Conservation (phyloP, 2,888 invertebrate species). For the Formica aserva region DNA sequence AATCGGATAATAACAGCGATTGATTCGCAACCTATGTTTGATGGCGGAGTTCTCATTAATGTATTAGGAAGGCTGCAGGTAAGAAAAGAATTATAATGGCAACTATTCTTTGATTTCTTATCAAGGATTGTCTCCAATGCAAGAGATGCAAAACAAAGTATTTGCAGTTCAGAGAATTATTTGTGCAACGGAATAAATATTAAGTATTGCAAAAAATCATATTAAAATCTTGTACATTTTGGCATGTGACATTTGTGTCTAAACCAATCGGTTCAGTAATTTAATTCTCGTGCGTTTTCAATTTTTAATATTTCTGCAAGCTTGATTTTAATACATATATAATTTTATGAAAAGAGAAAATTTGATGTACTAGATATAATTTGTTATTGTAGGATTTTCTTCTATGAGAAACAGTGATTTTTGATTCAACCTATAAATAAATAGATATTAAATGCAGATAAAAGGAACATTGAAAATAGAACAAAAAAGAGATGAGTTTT, state of each 20-base stretch:
- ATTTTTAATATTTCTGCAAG: conserved; percentile 8
- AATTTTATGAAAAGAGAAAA: conserved; percentile 11
- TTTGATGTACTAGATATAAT: background rate
- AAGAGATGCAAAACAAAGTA: background rate
- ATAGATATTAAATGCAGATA: background rate
- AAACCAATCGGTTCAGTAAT: conserved; percentile 74
- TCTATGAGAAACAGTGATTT: background rate
- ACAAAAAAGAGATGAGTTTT: background rate
- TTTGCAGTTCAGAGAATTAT: conserved; percentile 40
- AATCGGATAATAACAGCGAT: conserved; percentile 96
- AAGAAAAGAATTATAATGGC: conserved; percentile 77
- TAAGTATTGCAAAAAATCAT: background rate
- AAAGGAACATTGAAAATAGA: background rate
- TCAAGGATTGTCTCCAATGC: background rate
- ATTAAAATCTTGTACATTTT: background rate
- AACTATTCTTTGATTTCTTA: background rate
- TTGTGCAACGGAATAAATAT: background rate
- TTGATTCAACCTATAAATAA: background rate
- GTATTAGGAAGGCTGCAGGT: conserved; percentile 99
- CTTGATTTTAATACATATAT: background rate
- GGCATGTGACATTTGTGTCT: conserved; percentile 1
- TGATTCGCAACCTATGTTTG: conserved; percentile 99
- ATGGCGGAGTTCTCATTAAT: conserved; percentile 98
- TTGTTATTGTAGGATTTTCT: background rate
- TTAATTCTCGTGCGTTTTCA: conserved; percentile 55